Conservation (phyloP, 2,797 vertebrate genomes). For the Myotis daubentonii region DNA sequence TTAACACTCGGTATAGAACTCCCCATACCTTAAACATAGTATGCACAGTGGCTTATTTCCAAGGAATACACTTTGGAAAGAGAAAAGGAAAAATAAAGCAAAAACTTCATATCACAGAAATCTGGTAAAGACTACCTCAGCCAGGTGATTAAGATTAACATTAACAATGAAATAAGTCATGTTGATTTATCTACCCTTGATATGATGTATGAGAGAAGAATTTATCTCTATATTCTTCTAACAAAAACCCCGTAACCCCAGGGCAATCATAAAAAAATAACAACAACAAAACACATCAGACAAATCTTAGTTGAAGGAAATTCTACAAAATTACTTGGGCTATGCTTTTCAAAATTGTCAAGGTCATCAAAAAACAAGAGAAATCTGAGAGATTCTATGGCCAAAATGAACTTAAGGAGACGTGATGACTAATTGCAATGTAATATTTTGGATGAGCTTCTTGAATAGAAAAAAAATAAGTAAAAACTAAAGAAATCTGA, state of each 20-base stretch:
- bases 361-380: background rate
- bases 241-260: background rate
- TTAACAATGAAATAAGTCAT: background rate
- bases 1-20: background rate
- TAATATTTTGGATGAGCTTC: background rate
- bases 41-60: background rate
- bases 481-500: background rate
- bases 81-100: background rate
- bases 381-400: background rate
- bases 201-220: background rate
- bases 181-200: background rate
- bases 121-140: background rate
- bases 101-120: background rate
- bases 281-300: background rate
- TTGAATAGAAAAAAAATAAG: background rate
- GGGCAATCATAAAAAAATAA: background rate
- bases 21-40: background rate
- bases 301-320: background rate
- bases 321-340: background rate
- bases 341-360: background rate
- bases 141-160: background rate
- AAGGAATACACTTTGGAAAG: background rate
- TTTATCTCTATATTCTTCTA: background rate
- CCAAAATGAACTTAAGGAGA: background rate
- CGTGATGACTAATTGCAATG: background rate